phyloP scores from a whole-genome alignment of 1,140 invertebrate genomes.

The Drosophila erecta region DNA sequence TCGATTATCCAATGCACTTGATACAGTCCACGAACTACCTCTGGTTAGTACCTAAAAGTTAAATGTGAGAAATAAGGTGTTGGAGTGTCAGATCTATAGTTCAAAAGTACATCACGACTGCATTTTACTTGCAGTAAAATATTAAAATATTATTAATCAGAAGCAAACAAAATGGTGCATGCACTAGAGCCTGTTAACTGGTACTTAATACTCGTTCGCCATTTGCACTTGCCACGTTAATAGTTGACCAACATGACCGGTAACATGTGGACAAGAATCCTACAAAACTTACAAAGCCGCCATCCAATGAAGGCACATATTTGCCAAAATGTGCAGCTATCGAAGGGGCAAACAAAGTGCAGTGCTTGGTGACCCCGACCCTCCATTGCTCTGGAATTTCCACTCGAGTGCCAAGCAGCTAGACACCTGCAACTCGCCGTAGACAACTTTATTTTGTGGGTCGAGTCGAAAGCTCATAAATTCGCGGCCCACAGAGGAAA shows the following conservation, averaged over 20 bases:
- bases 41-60: background rate
- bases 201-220: too few relatives aligned
- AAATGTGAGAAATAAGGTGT: too few relatives aligned
- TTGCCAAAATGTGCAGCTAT: slow-evolving; percentile 28
- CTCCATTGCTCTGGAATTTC: background rate
- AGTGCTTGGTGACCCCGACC: slow-evolving; percentile 15
- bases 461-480: slow-evolving; percentile 66
- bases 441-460: slow-evolving; percentile 77
- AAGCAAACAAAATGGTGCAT: too few relatives aligned
- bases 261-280: slow-evolving; percentile 36
- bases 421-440: slow-evolving; percentile 23
- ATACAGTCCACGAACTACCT: background rate
- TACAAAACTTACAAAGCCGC: background rate
- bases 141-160: too few relatives aligned
- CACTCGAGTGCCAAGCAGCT: slow-evolving; percentile 13
- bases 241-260: slow-evolving; percentile 39
- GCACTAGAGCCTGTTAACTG: too few relatives aligned
- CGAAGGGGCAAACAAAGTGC: slow-evolving; percentile 37
- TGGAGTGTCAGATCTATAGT: too few relatives aligned
- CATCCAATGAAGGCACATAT: slow-evolving; percentile 30
- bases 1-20: slow-evolving; percentile 18
- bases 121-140: too few relatives aligned
- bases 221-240: background rate
- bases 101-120: too few relatives aligned
- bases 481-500: slow-evolving; percentile 52